Percentiles rank a stretch among this genome's conserved stretches.
These are phyloP conservation scores for Manis javanica DNA, from an alignment of 2,797 vertebrate genomes.

Conservation along the genomic window DNA sequence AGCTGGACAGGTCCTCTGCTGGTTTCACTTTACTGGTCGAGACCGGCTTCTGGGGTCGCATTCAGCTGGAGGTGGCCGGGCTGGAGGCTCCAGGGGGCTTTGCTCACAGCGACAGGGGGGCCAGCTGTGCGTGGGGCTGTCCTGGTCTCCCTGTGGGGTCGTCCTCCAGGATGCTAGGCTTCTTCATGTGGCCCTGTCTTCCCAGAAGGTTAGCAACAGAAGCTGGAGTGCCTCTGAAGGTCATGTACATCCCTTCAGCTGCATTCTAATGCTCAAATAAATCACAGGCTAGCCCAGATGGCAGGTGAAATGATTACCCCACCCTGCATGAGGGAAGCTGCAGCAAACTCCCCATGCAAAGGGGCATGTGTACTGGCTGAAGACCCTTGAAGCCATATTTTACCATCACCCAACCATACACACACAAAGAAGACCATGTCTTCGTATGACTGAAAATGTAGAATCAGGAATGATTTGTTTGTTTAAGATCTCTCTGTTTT, in stretches of 20 bases:
- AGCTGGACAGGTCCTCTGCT: neutral
- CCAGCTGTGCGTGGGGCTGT: neutral
- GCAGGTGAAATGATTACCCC: neutral
- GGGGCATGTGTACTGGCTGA: neutral
- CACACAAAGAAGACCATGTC: neutral
- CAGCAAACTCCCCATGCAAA: neutral
- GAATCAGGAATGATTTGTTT: neutral
- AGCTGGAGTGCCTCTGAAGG: neutral
- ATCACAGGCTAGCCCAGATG: neutral
- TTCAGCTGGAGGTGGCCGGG: neutral
- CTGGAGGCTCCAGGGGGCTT: neutral
- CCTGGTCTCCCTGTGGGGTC: neutral
- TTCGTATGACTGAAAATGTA: neutral
- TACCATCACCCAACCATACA: neutral
- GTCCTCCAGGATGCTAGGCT: neutral
- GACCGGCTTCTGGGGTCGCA: too few species aligned
- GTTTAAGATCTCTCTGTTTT: neutral
- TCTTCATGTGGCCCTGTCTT: neutral
- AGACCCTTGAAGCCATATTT: neutral
- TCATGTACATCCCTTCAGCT: neutral
- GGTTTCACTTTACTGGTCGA: neutral
- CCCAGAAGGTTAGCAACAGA: neutral
- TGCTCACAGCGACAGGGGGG: neutral
- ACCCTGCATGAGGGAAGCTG: neutral
- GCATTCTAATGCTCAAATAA: neutral